Conservation (phyloP, 2,797 vertebrate genomes). For the Phoxinus dragarum region DNA sequence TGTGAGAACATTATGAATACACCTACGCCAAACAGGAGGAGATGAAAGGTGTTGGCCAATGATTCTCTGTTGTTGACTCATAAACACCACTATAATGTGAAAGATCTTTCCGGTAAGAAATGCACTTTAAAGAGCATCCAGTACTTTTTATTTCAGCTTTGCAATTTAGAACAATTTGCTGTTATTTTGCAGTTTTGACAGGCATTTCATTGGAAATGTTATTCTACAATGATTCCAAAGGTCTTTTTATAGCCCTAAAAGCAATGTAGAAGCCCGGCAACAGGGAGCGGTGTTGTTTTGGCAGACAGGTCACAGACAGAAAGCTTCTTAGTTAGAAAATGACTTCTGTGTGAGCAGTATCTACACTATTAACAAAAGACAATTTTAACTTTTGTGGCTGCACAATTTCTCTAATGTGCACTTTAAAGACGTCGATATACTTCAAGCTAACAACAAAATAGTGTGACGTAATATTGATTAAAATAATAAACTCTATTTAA, state of each 20-base stretch:
- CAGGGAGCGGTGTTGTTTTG: slow-evolving; percentile 18
- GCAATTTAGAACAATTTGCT: neutral
- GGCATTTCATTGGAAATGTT: slow-evolving; percentile 8
- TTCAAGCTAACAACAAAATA: neutral
- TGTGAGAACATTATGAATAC: slow-evolving; percentile 39
- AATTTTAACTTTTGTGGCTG: neutral
- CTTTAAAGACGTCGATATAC: neutral
- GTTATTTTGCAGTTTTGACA: slow-evolving; percentile 19
- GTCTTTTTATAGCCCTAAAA: slow-evolving; percentile 16
- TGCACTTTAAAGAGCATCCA: neutral
- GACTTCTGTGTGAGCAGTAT: neutral
- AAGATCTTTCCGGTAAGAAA: slow-evolving; percentile 28
- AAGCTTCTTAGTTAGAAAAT: neutral
- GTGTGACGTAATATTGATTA: neutral
- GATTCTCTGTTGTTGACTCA: slow-evolving; percentile 25
- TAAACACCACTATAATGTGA: neutral
- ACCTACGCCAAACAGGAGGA: slow-evolving; percentile 6
- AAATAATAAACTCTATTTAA: neutral
- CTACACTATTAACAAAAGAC: neutral
- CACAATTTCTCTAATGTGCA: neutral
- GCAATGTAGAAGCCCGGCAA: neutral
- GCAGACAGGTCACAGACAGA: neutral
- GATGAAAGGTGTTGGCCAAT: slow-evolving; percentile 20
- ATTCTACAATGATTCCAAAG: neutral
- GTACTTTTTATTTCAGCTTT: slow-evolving; percentile 21